phyloP scores from a whole-genome alignment of 2,888 invertebrate genomes.

The Pristionchus mayeri region DNA sequence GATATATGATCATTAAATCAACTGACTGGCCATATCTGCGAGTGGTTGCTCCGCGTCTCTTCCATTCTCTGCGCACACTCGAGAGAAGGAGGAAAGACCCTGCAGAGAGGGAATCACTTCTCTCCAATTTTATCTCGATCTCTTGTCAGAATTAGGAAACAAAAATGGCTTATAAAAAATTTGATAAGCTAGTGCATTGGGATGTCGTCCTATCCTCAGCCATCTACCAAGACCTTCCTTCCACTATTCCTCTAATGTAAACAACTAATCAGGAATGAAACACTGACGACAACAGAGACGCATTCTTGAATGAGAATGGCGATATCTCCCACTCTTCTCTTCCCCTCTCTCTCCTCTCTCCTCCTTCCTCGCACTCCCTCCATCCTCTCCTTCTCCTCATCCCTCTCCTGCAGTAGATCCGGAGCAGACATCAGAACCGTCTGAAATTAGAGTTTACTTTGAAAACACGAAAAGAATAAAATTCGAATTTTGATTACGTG shows the following conservation, averaged over 20 bases:
- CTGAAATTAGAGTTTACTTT: not conserved
- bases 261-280: too few relatives aligned
- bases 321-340: constrained; percentile 26
- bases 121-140: too few relatives aligned
- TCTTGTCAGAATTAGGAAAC: too few relatives aligned
- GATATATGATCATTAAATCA: too few relatives aligned
- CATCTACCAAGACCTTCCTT: too few relatives aligned
- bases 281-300: not conserved
- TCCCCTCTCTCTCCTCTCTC: not conserved
- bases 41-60: constrained; percentile 27
- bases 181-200: too few relatives aligned
- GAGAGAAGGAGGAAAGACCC: not conserved
- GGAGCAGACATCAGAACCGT: not conserved
- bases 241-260: too few relatives aligned
- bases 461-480: too few relatives aligned
- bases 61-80: constrained; percentile 18
- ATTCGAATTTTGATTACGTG: too few relatives aligned
- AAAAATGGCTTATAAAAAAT: too few relatives aligned
- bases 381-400: not conserved
- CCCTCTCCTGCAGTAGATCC: not conserved
- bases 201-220: too few relatives aligned
- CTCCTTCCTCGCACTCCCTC: not conserved
- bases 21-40: constrained; percentile 11
- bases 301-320: not conserved
- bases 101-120: too few relatives aligned